phyloP scores from a whole-genome alignment of 2,797 vertebrate genomes.

The Lacerta bilineata region DNA sequence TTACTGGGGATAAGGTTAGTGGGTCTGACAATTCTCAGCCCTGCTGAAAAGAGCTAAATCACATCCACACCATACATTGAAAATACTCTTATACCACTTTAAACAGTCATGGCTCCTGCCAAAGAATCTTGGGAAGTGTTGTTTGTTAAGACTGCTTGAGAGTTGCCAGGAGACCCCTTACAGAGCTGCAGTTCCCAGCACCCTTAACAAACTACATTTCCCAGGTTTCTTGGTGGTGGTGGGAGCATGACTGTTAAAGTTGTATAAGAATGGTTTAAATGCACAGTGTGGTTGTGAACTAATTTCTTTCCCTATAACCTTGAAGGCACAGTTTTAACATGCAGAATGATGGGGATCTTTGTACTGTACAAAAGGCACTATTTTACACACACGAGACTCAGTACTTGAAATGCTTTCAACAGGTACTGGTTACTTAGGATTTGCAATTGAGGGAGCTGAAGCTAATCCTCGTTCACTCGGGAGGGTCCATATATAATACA shows the following conservation, averaged over 20 bases:
- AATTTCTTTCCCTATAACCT: not conserved
- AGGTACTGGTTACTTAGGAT: not conserved
- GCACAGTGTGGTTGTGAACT: no score
- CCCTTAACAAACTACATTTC: no score
- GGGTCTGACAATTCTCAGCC: not conserved
- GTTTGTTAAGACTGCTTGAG: no score
- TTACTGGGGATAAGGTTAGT: not conserved
- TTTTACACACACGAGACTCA: not conserved
- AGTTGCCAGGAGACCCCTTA: no score
- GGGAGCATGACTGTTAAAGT: no score
- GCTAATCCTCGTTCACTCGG: not conserved
- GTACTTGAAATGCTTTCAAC: slow-evolving; percentile 4
- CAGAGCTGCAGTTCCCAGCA: no score
- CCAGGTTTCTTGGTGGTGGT: no score
- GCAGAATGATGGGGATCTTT: not conserved
- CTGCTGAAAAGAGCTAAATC: not conserved
- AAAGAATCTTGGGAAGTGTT: no score
- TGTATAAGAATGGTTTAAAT: no score
- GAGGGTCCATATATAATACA: not conserved
- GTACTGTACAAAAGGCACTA: not conserved
- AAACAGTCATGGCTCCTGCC: no score
- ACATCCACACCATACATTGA: no score
- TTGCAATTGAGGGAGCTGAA: not conserved
- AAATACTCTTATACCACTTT: no score
- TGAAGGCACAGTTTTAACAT: not conserved